Percentiles rank a stretch among this genome's conserved stretches.
These are phyloP conservation scores for Bombus pascuorum DNA, from an alignment of 1,140 invertebrate genomes.

Conservation along the genomic window DNA sequence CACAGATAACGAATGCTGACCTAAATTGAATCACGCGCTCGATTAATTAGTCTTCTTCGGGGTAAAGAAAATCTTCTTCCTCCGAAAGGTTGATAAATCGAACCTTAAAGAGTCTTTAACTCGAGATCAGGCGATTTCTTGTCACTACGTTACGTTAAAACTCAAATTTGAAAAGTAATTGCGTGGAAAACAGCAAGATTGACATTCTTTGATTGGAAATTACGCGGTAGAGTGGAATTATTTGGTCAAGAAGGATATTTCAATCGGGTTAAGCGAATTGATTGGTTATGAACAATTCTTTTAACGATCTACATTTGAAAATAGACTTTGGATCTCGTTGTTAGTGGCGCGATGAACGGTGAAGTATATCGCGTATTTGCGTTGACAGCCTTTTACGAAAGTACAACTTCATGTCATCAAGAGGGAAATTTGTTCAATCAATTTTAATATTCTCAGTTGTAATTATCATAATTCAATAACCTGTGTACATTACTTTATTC, in stretches of 20 bases:
- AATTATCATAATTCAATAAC: too few species aligned
- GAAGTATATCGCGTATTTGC: too few species aligned
- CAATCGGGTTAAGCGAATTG: not conserved
- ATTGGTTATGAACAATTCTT: not conserved
- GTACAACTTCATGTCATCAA: not conserved
- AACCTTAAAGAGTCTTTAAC: not conserved
- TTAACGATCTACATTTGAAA: not conserved
- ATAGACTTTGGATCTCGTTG: not conserved
- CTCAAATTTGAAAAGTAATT: not conserved
- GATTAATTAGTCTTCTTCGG: slow-evolving; percentile 23
- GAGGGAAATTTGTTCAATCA: not conserved
- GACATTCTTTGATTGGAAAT: not conserved
- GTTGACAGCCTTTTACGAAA: not conserved
- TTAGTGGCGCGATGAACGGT: not conserved
- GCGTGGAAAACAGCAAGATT: not conserved
- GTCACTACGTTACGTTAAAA: not conserved
- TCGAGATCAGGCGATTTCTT: not conserved
- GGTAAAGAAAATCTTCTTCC: not conserved
- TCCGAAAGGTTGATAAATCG: not conserved
- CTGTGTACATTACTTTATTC: too few species aligned
- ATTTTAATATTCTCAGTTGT: not conserved
- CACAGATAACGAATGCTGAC: not conserved
- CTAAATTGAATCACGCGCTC: slow-evolving; percentile 16
- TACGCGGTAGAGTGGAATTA: not conserved
- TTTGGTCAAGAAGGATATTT: not conserved